These are phyloP conservation scores for Mycalesis mineus DNA, from an alignment of 2,888 invertebrate genomes.

Conservation along the genomic window DNA sequence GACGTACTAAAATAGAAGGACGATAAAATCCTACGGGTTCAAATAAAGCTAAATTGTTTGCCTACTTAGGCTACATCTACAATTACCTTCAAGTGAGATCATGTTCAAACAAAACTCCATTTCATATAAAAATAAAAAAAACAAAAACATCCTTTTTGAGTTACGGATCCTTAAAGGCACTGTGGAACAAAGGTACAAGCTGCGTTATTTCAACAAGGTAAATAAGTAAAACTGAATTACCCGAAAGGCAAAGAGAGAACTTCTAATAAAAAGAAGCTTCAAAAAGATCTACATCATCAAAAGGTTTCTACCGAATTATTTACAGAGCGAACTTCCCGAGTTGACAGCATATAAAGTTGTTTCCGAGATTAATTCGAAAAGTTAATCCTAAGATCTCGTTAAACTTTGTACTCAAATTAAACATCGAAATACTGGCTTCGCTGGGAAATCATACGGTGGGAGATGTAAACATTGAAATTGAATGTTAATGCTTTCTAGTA, in stretches of 20 bases:
- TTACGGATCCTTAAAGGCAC: too few species aligned
- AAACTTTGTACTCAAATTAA: conserved; percentile 22
- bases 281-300: conserved; percentile 1
- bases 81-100: too few species aligned
- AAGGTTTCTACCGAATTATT: conserved; percentile 4
- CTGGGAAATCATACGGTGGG: conserved; percentile 3
- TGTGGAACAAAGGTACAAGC: not conserved
- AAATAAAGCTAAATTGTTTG: too few species aligned
- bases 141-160: too few species aligned
- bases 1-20: too few species aligned
- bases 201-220: too few species aligned
- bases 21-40: too few species aligned
- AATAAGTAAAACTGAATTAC: not conserved
- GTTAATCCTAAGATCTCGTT: conserved; percentile 23
- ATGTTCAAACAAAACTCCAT: too few species aligned
- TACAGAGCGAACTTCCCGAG: conserved; percentile 11
- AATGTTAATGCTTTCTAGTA: not conserved
- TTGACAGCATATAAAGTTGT: conserved; percentile 15
- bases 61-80: too few species aligned
- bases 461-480: not conserved
- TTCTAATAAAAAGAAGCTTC: not conserved
- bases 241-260: not conserved
- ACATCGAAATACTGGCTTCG: conserved; percentile 7
- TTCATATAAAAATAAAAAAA: too few species aligned
- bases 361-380: conserved; percentile 29